These are phyloP conservation scores for Leucoraja ocellata DNA, from an alignment of 2,797 vertebrate species.

Conservation along the genomic window DNA sequence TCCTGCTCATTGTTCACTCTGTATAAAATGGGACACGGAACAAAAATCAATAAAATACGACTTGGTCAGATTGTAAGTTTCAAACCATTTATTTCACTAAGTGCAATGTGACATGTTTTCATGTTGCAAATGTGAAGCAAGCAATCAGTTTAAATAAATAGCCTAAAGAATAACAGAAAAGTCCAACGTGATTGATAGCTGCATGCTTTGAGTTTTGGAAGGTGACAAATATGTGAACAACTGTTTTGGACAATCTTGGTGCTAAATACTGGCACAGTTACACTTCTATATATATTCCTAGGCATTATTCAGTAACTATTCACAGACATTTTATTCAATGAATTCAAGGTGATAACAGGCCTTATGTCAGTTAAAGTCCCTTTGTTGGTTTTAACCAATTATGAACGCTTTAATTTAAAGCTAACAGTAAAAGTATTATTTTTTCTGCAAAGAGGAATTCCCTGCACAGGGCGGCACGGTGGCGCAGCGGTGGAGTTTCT, in stretches of 20 bases:
- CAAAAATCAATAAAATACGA: constrained; percentile 20
- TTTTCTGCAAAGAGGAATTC: not conserved
- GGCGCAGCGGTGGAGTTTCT: too few relatives aligned
- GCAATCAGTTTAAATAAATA: not conserved
- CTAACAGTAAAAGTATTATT: not conserved
- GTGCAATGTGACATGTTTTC: constrained; percentile 23
- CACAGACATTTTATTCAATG: not conserved
- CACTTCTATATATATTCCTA: not conserved
- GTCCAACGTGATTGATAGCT: not conserved
- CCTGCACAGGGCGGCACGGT: too few relatives aligned
- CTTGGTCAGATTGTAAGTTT: not conserved
- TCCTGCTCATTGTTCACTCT: not conserved
- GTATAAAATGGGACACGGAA: too few relatives aligned
- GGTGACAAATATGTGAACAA: not conserved
- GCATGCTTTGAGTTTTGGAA: not conserved
- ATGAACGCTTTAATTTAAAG: not conserved
- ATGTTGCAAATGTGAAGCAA: constrained; percentile 10
- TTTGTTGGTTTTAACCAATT: not conserved
- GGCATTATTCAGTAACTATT: not conserved
- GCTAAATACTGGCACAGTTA: not conserved
- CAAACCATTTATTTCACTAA: constrained; percentile 29
- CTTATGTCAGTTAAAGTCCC: not conserved
- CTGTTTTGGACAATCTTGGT: not conserved
- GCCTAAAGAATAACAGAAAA: constrained; percentile 9
- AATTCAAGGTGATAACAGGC: not conserved